These are phyloP conservation scores for Mesembrinibis cayennensis DNA, from an alignment of 2,113 vertebrate species.

Conservation along the genomic window DNA sequence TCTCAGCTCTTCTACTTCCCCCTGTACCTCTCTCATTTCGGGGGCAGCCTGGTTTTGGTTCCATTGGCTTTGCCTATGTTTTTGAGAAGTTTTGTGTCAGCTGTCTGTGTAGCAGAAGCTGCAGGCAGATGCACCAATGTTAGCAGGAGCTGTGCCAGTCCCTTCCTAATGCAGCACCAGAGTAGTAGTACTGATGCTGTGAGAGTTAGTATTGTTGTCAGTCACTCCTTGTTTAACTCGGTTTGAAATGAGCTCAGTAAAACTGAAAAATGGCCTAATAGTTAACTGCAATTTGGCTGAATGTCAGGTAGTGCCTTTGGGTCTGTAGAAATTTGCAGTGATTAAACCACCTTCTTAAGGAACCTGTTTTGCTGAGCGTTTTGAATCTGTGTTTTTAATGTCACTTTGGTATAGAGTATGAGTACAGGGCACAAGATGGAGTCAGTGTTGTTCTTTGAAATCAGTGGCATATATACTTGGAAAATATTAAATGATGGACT, in stretches of 20 bases:
- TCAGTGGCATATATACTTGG: background rate
- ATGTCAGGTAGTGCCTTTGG: constrained; percentile 49
- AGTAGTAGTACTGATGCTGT: background rate
- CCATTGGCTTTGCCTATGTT: background rate
- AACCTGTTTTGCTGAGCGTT: background rate
- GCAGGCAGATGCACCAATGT: background rate
- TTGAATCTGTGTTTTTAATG: background rate
- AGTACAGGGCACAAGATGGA: background rate
- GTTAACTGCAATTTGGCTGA: constrained; percentile 41
- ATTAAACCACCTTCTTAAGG: constrained; percentile 33
- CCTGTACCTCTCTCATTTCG: background rate
- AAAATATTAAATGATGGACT: background rate
- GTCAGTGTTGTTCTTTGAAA: background rate
- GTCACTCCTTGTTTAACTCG: background rate
- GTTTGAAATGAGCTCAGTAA: constrained; percentile 4
- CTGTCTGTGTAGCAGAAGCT: background rate
- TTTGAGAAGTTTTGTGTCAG: background rate
- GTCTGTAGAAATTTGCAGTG: constrained; percentile 29
- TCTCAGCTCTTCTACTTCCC: background rate
- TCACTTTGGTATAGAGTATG: background rate
- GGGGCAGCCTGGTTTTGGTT: background rate
- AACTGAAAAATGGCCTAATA: constrained; percentile 28
- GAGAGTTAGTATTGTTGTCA: constrained; percentile 11
- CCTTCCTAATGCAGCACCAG: background rate
- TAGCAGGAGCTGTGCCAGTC: background rate